Percentiles rank a stretch among this genome's conserved stretches.
Evolutionary conservation across 2,797 vertebrate genomes (phyloP).

Genomic region (Rhincodon typus): DNA sequence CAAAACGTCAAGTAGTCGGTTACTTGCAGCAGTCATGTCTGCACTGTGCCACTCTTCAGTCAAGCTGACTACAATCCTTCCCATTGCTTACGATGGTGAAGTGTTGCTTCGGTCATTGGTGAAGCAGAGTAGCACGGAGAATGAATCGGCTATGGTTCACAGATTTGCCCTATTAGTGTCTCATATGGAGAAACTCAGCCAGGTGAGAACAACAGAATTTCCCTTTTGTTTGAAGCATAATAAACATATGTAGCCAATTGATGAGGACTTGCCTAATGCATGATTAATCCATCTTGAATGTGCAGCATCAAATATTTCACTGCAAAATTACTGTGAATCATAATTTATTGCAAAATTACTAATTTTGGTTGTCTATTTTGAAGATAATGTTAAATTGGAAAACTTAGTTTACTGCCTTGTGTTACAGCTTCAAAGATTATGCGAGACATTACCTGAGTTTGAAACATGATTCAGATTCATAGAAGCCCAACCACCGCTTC

Average conservation of each 20-base stretch:
- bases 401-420: neutral
- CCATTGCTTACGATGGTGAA: conserved; percentile 93
- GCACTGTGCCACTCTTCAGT: conserved; percentile 94
- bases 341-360: neutral
- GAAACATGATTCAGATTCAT: neutral
- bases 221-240: neutral
- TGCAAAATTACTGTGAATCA: neutral
- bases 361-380: neutral
- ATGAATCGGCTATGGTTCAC: conserved; percentile 89
- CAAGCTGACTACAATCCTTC: conserved; percentile 91
- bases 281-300: neutral
- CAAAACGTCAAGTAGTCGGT: conserved; percentile 89
- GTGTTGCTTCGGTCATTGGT: conserved; percentile 85
- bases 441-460: neutral
- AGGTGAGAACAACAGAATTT: conserved; percentile 59
- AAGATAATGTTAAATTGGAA: neutral
- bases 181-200: conserved; percentile 97
- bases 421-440: neutral
- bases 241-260: neutral
- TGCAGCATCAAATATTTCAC: neutral
- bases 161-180: conserved; percentile 93
- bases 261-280: no score
- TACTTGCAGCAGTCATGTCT: conserved; percentile 96
- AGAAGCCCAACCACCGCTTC: neutral
- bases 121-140: conserved; percentile 97